Percentiles rank a stretch among this genome's conserved stretches.
Conservation (phyloP, 2,797 vertebrate genomes). For the Acrossocheilus wenchowensis region DNA sequence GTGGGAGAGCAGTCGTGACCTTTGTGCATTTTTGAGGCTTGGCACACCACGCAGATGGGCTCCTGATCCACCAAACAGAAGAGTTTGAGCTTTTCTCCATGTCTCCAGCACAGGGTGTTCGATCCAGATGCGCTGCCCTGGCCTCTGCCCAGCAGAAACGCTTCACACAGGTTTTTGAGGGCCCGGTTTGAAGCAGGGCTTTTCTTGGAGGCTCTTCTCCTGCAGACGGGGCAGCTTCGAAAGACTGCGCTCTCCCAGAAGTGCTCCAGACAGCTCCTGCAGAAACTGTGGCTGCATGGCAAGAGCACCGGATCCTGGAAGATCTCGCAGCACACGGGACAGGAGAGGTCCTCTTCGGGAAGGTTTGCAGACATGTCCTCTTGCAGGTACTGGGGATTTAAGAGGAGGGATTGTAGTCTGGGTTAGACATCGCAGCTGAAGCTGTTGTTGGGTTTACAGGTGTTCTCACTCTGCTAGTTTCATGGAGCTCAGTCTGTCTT, state of each 20-base stretch:
- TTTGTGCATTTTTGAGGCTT: constrained; percentile 76
- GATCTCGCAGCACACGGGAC: constrained; percentile 79
- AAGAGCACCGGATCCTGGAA: constrained; percentile 78
- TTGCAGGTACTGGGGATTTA: constrained; percentile 26
- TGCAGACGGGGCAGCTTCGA: constrained; percentile 76
- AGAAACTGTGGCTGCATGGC: constrained; percentile 82
- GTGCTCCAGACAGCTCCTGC: constrained; percentile 73
- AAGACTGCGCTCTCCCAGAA: constrained; percentile 67
- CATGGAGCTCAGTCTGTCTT: constrained; percentile 24
- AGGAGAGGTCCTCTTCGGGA: constrained; percentile 79
- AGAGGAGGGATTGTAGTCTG: neutral
- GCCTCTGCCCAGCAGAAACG: constrained; percentile 61
- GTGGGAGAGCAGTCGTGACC: constrained; percentile 72
- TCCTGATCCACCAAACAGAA: constrained; percentile 77
- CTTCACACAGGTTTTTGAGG: constrained; percentile 79
- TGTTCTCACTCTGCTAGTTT: constrained; percentile 39
- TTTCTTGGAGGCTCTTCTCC: constrained; percentile 69
- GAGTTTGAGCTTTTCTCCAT: constrained; percentile 76
- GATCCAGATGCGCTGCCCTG: constrained; percentile 40
- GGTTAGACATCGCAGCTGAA: constrained; percentile 5
- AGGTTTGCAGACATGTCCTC: constrained; percentile 64
- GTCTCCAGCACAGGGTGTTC: constrained; percentile 68
- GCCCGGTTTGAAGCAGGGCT: constrained; percentile 74
- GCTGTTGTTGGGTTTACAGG: constrained; percentile 6
- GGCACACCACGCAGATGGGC: constrained; percentile 79